phyloP scores from a whole-genome alignment of 2,797 vertebrate genomes.

The Molossus alvarezi region DNA sequence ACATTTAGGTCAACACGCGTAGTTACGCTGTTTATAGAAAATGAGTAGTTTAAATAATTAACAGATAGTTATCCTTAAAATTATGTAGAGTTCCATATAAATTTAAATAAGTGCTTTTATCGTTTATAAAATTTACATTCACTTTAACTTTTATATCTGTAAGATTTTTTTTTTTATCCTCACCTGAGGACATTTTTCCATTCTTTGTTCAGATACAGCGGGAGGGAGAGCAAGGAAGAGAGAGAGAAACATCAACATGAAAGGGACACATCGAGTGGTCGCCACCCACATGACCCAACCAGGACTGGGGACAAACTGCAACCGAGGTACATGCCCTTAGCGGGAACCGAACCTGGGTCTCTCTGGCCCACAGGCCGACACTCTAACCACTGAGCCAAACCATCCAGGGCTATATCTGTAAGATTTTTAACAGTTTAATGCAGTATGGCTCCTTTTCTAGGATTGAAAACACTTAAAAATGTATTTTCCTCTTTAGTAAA shows the following conservation, averaged over 20 bases:
- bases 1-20: conserved; percentile 55
- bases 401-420: background rate
- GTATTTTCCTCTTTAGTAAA: background rate
- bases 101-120: conserved; percentile 58
- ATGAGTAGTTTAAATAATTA: conserved; percentile 52
- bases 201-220: too few species aligned
- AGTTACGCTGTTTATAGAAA: conserved; percentile 55
- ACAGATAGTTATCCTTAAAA: conserved; percentile 55
- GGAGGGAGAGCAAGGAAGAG: too few species aligned
- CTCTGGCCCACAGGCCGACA: too few species aligned
- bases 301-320: too few species aligned
- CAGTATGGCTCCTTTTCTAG: background rate
- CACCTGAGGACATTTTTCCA: too few species aligned
- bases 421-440: conserved; percentile 47
- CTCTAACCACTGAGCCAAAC: too few species aligned
- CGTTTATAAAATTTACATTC: conserved; percentile 13
- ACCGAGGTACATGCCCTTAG: too few species aligned
- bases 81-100: background rate
- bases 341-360: too few species aligned
- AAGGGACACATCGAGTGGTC: too few species aligned
- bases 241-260: too few species aligned
- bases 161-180: conserved; percentile 11
- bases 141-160: background rate
- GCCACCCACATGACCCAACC: too few species aligned
- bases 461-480: background rate